Percentiles rank a stretch among this genome's conserved stretches.
These are phyloP conservation scores for Pseudococcus longispinus DNA, from an alignment of 2,888 invertebrate genomes.

Conservation along the genomic window DNA sequence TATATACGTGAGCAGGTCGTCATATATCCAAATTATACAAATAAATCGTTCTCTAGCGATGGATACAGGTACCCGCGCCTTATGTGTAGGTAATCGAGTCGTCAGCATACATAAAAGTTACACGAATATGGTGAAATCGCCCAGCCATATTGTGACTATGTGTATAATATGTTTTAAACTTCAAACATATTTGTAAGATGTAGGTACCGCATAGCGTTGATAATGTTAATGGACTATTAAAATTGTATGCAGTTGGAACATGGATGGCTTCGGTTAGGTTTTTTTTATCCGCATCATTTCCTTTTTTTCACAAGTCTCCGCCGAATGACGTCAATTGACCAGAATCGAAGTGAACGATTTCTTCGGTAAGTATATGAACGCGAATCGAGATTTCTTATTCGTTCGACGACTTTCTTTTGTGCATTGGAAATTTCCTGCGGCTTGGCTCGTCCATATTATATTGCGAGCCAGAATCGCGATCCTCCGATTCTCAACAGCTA, in stretches of 20 bases:
- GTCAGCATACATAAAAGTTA: no score
- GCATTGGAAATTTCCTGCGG: neutral
- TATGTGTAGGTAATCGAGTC: no score
- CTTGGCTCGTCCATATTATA: neutral
- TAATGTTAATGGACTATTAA: conserved; percentile 20
- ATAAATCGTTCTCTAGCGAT: neutral
- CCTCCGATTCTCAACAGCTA: neutral
- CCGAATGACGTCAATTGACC: conserved; percentile 14
- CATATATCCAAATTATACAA: conserved; percentile 12
- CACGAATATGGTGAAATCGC: neutral
- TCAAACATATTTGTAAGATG: no score
- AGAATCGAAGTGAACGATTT: conserved; percentile 23
- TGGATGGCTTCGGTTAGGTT: neutral
- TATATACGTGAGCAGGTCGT: conserved; percentile 1
- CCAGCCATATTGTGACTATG: neutral
- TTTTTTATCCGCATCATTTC: conserved; percentile 26
- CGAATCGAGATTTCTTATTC: neutral
- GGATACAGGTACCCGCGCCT: no score
- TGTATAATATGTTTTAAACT: neutral
- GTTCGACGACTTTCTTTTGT: conserved; percentile 22
- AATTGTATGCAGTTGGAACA: neutral
- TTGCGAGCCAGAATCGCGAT: neutral
- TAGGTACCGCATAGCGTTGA: neutral
- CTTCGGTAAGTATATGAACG: neutral
- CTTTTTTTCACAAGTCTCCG: neutral